Base-by-base conservation (phyloP, 1,140 invertebrate genomes). In the Oryctes rhinoceros region DNA sequence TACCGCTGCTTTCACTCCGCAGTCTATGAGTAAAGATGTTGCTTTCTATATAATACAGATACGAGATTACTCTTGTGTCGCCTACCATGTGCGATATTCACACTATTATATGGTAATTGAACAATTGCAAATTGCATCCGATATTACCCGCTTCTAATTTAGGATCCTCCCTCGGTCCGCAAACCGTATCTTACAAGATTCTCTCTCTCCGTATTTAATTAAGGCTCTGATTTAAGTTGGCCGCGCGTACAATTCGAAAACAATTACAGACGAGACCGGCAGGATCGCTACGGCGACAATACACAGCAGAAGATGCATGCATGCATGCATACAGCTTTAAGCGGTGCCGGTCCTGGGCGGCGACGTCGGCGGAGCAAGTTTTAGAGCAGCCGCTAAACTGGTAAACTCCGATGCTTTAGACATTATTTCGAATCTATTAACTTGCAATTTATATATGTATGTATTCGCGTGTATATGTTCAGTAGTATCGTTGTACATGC, bases 341-440 rank as follows among this genome's bases (percentile, higher is more conserved):
- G 20, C 53, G 53, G 5, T 30, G 24, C 65, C 18, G 65, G 9
- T 67, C 65, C 65, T 67, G 13, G 20, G 18, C 30, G 13, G 53
- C 53, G 53, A 4, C 20, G 20, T 7, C 30, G 13, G 53, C 4
- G 53, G 18, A 5, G 20, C 65, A 67, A 67, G 65, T 67, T 67
- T 5, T 18, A 18, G 6, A 7, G n/a, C 18, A 10, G n/a, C 18
- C 20, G n/a, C 65, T 35, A 76, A 76, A 47, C 67, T 71, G 67
- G 67, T 71, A 71, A 71, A 71, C 67, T 76, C 15, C 35, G 18
- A 44, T 67, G 65, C 37, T 76, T 76, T 76, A 76, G 74, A 76
- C 74, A 76, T 76, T 48, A 76, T 76, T 76, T 44, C 74, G 74
- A 76, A 76, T 76, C 74, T 76, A 76, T 76, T 76, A 76, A 76